Evolutionary conservation across 2,797 vertebrate genomes (phyloP), one percentile per base, ranked within the genome.

Genomic region (Channallabes apus): DNA sequence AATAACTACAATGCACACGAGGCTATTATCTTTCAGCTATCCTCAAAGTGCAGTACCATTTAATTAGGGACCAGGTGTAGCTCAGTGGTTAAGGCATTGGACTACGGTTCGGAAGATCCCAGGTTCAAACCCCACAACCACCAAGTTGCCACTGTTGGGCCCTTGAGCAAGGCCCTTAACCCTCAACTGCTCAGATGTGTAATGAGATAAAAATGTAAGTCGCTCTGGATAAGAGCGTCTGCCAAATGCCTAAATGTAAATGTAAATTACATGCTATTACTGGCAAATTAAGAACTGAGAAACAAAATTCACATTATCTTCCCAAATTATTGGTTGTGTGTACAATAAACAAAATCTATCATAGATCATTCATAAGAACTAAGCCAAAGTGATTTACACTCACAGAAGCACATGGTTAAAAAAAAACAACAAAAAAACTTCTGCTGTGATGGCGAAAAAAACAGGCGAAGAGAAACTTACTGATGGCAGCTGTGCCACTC

Each of bases 401-500:
- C 4, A 20, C 72, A 20, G 41, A 27, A 17, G 56, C 56, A 59
- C 9, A 35, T 35, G 29, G 20, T 12, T 59, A 9, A 59, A 59
- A 35, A 59, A 51, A 51, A 51, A 51, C 0, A 46, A 46, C 8
- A 46, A 9, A 11, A 38, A 38, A 38, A 54, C 27, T 76, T 32
- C 27, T 65, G n/a, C 58, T 83, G 58, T 27, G 24, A 51, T 22
- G 29, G 71, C 46, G n/a, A 58, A 65, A 15, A 46, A 58, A 76
- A 35, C 38, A 69, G 24, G 67, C 22, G 68, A 27, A 32, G 51
- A 85, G 88, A 56, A 86, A 97, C 98, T 98, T 94, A 99, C 98
- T 98, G 98, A 90, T 99, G 98, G 94, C 98, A 99, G 89, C 98
- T 99, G 95, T 99, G 98, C 98, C 98, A 99, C 91, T 99, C 98